Conservation (phyloP, 2,888 invertebrate species). For the Bellardia bayeri region DNA sequence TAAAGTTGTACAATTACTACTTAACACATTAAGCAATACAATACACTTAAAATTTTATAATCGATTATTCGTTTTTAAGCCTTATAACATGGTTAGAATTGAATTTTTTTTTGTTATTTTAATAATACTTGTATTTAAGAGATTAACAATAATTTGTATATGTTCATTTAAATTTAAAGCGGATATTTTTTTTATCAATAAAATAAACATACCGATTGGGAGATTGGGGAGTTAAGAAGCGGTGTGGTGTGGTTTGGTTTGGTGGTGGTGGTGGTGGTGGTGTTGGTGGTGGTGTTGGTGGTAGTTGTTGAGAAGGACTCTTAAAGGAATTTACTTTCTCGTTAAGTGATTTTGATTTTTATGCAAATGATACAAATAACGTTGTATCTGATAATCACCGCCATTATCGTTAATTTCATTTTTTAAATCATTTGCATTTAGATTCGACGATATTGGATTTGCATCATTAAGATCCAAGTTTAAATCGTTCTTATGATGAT, state of each 20-base stretch:
- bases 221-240: conserved; percentile 1
- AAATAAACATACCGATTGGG: conserved; percentile 35
- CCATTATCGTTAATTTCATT: conserved; percentile 74
- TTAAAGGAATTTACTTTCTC: conserved; percentile 75
- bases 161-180: conserved; percentile 16
- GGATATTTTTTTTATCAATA: conserved; percentile 32
- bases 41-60: conserved; percentile 60
- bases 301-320: background rate
- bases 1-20: conserved; percentile 31
- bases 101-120: conserved; percentile 36
- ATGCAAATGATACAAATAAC: conserved; percentile 81
- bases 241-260: background rate
- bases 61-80: conserved; percentile 70
- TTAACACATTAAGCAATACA: conserved; percentile 66
- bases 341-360: conserved; percentile 80
- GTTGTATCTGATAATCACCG: conserved; percentile 79
- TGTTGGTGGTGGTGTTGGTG: background rate
- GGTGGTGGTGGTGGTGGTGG: too few relatives aligned
- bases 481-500: conserved; percentile 61
- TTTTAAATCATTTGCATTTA: conserved; percentile 68
- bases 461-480: conserved; percentile 63
- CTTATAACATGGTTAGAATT: conserved; percentile 54
- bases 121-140: conserved; percentile 40
- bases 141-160: conserved; percentile 38
- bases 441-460: conserved; percentile 64